Conservation (phyloP, 2,113 vertebrate genomes). For the Eulacestoma nigropectus region DNA sequence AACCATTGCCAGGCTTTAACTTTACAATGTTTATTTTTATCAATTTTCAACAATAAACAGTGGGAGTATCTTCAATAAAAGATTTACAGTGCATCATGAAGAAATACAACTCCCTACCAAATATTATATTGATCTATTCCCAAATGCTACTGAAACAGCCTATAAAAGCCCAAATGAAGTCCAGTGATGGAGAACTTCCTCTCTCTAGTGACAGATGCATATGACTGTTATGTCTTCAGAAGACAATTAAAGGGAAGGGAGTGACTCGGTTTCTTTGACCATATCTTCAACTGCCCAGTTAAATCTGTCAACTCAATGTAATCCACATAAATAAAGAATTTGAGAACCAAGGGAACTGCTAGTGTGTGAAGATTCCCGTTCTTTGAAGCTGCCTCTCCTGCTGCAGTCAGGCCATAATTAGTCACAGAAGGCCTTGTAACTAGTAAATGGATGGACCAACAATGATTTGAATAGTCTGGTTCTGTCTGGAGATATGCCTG, state of each 20-base stretch:
- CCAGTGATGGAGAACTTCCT: conserved; percentile 33
- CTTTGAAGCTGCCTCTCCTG: conserved; percentile 55
- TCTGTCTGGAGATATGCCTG: background rate
- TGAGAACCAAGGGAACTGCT: conserved; percentile 28
- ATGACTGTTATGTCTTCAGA: conserved; percentile 29
- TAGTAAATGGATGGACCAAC: conserved; percentile 24
- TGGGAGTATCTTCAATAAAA: conserved; percentile 36
- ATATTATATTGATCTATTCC: conserved; percentile 34
- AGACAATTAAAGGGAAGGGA: conserved; percentile 54
- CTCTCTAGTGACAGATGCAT: conserved; percentile 7
- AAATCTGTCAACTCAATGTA: conserved; percentile 54
- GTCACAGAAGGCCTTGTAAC: conserved; percentile 39
- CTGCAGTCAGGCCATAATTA: conserved; percentile 38
- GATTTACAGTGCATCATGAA: conserved; percentile 13
- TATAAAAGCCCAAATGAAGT: conserved; percentile 25
- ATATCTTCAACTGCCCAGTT: conserved; percentile 37
- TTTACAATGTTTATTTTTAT: conserved; percentile 59
- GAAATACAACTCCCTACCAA: conserved; percentile 10
- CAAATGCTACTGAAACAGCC: conserved; percentile 35
- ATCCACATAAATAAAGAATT: conserved; percentile 47
- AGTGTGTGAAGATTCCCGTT: background rate
- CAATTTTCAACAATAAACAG: conserved; percentile 52
- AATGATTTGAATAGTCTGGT: conserved; percentile 25
- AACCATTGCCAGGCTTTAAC: conserved; percentile 22
- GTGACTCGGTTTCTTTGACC: conserved; percentile 23